Conservation (phyloP, 2,797 vertebrate genomes). For the Australoheros facetus region DNA sequence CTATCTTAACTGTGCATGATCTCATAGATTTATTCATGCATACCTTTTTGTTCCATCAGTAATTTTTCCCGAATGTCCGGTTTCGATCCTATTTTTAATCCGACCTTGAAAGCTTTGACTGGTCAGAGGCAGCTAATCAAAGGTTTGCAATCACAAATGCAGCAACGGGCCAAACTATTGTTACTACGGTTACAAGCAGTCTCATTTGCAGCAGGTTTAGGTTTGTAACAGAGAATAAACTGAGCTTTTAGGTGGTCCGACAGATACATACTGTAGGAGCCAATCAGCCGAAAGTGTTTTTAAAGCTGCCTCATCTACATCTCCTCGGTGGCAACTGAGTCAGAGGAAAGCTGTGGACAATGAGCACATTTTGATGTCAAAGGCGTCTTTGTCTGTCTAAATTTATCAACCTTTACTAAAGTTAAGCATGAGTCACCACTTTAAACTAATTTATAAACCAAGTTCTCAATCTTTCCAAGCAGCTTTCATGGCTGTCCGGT, state of each 20-base stretch:
- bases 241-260: not conserved
- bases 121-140: not conserved
- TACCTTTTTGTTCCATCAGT: not conserved
- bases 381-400: not conserved
- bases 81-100: no score
- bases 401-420: not conserved
- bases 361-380: not conserved
- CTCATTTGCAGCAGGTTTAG: not conserved
- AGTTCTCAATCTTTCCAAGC: not conserved
- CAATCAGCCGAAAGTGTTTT: constrained; percentile 4
- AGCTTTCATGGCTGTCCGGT: not conserved
- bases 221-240: not conserved
- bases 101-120: not conserved
- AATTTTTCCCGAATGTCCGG: not conserved
- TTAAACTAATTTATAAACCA: not conserved
- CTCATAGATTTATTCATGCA: no score
- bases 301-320: not conserved
- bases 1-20: not conserved
- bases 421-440: not conserved
- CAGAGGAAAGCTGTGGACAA: not conserved
- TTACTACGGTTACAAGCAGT: constrained; percentile 18
- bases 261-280: not conserved
- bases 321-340: no score
- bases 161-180: not conserved
- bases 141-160: not conserved